Evolutionary conservation across 1,140 invertebrate species (phyloP), one percentile per base, ranked within the genome.

Genomic region (Drosophila kanapiae): DNA sequence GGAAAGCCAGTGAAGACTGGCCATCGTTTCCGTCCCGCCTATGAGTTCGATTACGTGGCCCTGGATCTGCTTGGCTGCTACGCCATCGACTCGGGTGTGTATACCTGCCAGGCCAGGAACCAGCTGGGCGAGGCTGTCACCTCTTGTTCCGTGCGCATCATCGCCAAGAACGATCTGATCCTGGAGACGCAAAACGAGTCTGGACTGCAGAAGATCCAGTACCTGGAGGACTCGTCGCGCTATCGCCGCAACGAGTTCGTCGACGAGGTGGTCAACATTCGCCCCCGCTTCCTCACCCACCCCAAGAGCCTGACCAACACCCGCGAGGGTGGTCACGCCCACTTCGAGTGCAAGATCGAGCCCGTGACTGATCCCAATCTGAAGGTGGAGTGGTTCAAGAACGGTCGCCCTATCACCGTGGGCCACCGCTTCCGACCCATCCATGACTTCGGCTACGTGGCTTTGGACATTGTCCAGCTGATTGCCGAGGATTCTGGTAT

Each of bases 11-110:
- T 98, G 6, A 96, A 96, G 92, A 96, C 96, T 40, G 98, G 98
- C 14, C 98, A 99, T 92, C 95, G 99, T 68, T 99, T 99, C 94
- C 95, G 98, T 93, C 98, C 98, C 49, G 97, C 98, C 4, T 97
- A 99, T 93, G 99, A 99, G 93, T 99, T 99, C 93, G 99, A 99
- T 91, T 99, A 99, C 91, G 98, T 99, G 8, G 97, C 98, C 38
- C 93, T 99, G 31, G 99, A 99, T 93, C 95, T 99, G 35, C 93
- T 99, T 3, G 98, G 97, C 80, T 98, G 99, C 6, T 99, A 99
- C 92, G 97, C 98, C 38, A 97, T 98, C 91, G 99, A 99, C 93
- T 98, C 97, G 27, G 99, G 99, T 16, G 97, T 99, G 0, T 99
- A 99, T 91, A 98, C 97, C 7, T 99, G 97, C 84, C 96, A 97